Conservation (phyloP, 2,888 invertebrate genomes). For the Phaonia tiefii region DNA sequence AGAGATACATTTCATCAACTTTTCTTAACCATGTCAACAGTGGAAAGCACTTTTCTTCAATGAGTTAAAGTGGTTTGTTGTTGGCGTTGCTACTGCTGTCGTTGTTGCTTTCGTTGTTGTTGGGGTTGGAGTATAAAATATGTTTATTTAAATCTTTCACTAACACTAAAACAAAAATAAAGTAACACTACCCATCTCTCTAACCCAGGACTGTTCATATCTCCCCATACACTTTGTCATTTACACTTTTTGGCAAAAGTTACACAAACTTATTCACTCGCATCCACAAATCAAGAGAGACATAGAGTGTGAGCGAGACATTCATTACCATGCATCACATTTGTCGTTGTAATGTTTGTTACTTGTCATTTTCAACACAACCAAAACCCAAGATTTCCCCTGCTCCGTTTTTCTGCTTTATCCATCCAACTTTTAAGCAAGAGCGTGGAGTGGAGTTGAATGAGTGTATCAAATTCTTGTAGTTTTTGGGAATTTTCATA, state of each 20-base stretch:
- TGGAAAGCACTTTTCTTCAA: slow-evolving; percentile 28
- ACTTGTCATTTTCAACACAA: slow-evolving; percentile 22
- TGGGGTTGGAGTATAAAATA: background rate
- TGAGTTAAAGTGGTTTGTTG: slow-evolving; percentile 20
- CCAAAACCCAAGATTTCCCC: background rate
- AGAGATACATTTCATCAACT: slow-evolving; percentile 32
- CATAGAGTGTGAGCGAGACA: slow-evolving; percentile 1
- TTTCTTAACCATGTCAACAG: slow-evolving; percentile 48
- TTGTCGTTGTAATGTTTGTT: slow-evolving; percentile 42
- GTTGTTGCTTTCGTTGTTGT: slow-evolving; percentile 3
- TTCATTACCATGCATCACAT: slow-evolving; percentile 35
- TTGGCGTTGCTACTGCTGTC: background rate
- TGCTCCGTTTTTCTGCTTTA: background rate
- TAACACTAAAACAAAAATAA: slow-evolving; percentile 30
- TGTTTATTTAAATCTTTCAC: slow-evolving; percentile 26
- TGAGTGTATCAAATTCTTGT: slow-evolving; percentile 14
- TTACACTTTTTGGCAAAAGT: slow-evolving; percentile 19
- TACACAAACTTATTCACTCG: background rate
- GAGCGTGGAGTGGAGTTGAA: background rate
- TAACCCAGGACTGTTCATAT: slow-evolving; percentile 3
- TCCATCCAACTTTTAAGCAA: too few species aligned
- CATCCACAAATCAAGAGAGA: background rate
- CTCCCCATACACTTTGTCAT: slow-evolving; percentile 22
- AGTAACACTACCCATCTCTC: background rate
- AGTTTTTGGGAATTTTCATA: slow-evolving; percentile 23